These are phyloP conservation scores for Smithornis capensis DNA, from an alignment of 2,113 vertebrate genomes.

Conservation along the genomic window DNA sequence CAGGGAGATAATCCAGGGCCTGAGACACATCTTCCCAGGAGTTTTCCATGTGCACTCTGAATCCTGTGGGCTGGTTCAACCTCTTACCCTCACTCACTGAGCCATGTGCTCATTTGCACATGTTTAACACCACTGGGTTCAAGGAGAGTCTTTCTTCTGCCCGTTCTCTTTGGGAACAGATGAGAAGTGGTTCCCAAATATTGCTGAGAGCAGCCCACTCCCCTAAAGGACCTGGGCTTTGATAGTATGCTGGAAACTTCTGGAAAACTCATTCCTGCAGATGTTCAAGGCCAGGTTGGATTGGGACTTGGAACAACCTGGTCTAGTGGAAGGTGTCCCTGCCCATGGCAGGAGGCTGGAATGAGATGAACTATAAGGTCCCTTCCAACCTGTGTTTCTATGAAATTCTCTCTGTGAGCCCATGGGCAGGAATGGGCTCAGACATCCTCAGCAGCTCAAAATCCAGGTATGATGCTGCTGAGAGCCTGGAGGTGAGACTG, in stretches of 20 bases:
- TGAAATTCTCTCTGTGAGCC: background rate
- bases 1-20: background rate
- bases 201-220: accelerated
- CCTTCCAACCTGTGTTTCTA: background rate
- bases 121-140: background rate
- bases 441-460: background rate
- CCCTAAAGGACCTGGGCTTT: background rate
- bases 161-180: accelerated
- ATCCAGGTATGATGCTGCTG: accelerated
- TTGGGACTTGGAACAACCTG: background rate
- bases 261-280: background rate
- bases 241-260: background rate
- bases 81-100: accelerated
- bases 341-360: background rate
- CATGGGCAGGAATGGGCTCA: background rate
- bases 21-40: background rate
- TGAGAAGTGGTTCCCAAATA: background rate
- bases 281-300: background rate
- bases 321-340: background rate
- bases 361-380: background rate
- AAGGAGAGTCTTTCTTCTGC: accelerated
- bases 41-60: background rate
- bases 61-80: background rate
- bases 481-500: background rate
- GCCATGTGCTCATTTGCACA: background rate